Percentiles rank a stretch among this genome's conserved stretches.
These are phyloP conservation scores for Strigamia crassipes DNA, from an alignment of 2,888 invertebrate species.

Conservation along the genomic window DNA sequence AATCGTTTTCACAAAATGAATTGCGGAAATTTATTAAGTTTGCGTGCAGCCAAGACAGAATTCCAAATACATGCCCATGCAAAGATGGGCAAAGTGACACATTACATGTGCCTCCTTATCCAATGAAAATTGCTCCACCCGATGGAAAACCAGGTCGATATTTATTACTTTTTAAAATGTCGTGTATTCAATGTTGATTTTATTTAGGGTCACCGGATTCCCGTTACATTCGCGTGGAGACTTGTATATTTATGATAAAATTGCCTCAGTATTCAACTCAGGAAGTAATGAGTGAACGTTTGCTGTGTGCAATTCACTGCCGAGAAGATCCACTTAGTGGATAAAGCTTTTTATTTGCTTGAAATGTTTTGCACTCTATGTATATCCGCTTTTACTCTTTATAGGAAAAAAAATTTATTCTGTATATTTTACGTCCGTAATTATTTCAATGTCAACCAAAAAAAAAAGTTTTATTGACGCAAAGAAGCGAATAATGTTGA, in stretches of 20 bases:
- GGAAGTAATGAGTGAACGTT: slow-evolving; percentile 57
- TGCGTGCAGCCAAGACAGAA: slow-evolving; percentile 59
- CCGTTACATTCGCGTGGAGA: slow-evolving; percentile 58
- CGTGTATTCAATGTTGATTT: neutral
- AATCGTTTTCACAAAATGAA: slow-evolving; percentile 57
- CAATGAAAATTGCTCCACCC: slow-evolving; percentile 60
- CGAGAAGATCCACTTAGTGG: slow-evolving; percentile 59
- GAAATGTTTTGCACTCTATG: neutral
- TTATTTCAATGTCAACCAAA: neutral
- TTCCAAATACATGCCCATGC: slow-evolving; percentile 58
- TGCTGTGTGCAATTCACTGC: slow-evolving; percentile 58
- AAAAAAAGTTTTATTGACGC: neutral
- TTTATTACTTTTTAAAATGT: neutral
- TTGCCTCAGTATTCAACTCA: slow-evolving; percentile 58
- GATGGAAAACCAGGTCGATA: slow-evolving; percentile 55
- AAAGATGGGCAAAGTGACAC: slow-evolving; percentile 56
- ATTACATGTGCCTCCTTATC: slow-evolving; percentile 59
- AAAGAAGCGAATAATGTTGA: neutral
- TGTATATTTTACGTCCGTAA: neutral
- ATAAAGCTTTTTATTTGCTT: slow-evolving; percentile 50
- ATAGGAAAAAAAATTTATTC: neutral
- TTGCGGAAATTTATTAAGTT: slow-evolving; percentile 58
- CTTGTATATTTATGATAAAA: slow-evolving; percentile 60
- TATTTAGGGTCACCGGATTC: slow-evolving; percentile 56
- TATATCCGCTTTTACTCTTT: neutral